These are phyloP conservation scores for Lepidurus apus DNA, from an alignment of 1,140 invertebrate species.

Conservation along the genomic window DNA sequence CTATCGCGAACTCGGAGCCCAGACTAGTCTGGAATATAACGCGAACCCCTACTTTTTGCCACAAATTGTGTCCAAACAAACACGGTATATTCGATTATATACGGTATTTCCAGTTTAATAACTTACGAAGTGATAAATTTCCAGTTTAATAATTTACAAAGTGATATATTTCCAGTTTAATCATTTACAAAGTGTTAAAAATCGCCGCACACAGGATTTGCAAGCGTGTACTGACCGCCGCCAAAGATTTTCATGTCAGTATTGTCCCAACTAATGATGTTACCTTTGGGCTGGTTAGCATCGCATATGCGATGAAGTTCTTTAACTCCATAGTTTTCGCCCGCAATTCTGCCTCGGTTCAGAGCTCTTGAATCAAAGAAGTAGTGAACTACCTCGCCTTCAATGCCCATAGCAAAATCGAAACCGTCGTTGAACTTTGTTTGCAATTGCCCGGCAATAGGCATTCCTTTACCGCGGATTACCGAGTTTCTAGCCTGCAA, in stretches of 20 bases:
- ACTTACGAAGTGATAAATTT: no score
- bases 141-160: neutral
- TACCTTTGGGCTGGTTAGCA: slow-evolving; percentile 1
- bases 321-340: neutral
- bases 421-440: slow-evolving; percentile 27
- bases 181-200: slow-evolving; percentile 25
- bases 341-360: neutral
- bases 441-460: slow-evolving; percentile 27
- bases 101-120: no score
- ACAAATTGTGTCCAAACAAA: neutral
- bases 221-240: neutral
- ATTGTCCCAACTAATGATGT: slow-evolving; percentile 30
- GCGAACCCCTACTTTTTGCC: no score
- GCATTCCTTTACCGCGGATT: slow-evolving; percentile 25
- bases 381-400: slow-evolving; percentile 29
- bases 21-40: no score
- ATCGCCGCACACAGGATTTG: slow-evolving; percentile 29
- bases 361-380: slow-evolving; percentile 29
- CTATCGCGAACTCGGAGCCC: no score
- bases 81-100: neutral
- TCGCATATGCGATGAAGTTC: neutral
- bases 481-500: neutral
- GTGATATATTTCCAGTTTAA: no score
- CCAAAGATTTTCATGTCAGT: slow-evolving; percentile 30
- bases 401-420: slow-evolving; percentile 18